phyloP scores from a whole-genome alignment of 2,113 vertebrate species.

The mouse (Mus musculus) region GRCm39 chrX:69255001-69255500 shows the following conservation, averaged over 20 bases:
- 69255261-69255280: not conserved
- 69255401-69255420: not conserved
- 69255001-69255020: not conserved
- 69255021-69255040: not conserved
- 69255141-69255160: not conserved
- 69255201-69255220: not conserved
- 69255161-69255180: not conserved
- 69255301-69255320: not conserved
- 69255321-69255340: not conserved
- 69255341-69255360: not conserved
- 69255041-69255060: not conserved
- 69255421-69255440: not conserved
- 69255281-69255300: not conserved
- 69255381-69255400: not conserved
- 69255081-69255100: not conserved
- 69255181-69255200: not conserved
- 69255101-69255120: not conserved
- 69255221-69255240: not conserved
- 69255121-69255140: not conserved
- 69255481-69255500: not conserved
- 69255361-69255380: not conserved
- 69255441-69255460: not conserved
- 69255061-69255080: not conserved
- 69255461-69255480: not conserved
- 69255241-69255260: not conserved